Percentiles rank a stretch among this genome's conserved stretches.
Evolutionary conservation across 53 echinoderm and acorn worm genomes (phyloP).

Genomic region (Astropecten irregularis): DNA sequence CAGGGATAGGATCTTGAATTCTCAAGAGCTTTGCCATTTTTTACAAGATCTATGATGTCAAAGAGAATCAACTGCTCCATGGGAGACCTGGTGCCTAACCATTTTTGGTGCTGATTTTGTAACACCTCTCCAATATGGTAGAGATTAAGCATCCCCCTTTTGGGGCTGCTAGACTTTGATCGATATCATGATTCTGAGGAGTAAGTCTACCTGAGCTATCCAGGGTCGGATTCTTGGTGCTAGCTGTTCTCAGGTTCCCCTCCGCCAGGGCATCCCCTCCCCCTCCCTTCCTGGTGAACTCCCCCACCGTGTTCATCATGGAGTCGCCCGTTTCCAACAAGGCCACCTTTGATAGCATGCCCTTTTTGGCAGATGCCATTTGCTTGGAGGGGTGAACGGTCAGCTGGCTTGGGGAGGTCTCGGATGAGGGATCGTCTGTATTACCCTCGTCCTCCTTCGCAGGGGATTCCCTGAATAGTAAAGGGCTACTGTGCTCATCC

Average conservation of each 20-base stretch:
- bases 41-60: no score
- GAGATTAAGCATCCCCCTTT: no score
- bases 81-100: no score
- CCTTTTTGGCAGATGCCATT: slow-evolving; percentile 36
- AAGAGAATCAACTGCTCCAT: no score
- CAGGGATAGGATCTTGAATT: no score
- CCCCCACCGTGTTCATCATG: slow-evolving; percentile 53
- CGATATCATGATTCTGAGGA: no score
- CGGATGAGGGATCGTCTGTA: slow-evolving; percentile 1
- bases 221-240: slow-evolving; percentile 18
- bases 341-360: slow-evolving; percentile 66
- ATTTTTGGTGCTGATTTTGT: no score
- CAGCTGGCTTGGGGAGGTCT: slow-evolving; percentile 34
- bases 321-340: slow-evolving; percentile 88
- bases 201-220: slow-evolving; percentile 63
- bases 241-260: background rate
- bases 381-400: slow-evolving; percentile 9
- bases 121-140: no score
- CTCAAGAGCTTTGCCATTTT: no score
- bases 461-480: background rate
- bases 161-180: no score
- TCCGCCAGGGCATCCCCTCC: slow-evolving; percentile 20
- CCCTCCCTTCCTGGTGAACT: slow-evolving; percentile 9
- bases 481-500: slow-evolving; percentile 67
- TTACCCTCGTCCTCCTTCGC: background rate